These are phyloP conservation scores for Protonemura montana DNA, from an alignment of 2,888 invertebrate species.

Conservation along the genomic window DNA sequence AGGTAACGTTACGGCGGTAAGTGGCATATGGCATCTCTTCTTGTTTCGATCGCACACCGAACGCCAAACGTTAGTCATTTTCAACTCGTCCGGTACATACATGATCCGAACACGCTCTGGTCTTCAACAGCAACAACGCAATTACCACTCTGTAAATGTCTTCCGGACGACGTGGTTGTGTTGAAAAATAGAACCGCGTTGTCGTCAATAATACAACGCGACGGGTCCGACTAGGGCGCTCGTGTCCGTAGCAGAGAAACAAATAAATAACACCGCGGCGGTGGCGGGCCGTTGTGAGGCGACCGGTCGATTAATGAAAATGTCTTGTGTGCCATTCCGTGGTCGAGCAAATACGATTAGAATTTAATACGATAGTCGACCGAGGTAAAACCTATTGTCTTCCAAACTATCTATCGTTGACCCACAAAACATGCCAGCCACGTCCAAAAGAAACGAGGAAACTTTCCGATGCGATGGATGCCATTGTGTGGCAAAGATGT, in stretches of 20 bases:
- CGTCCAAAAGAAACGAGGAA: background rate
- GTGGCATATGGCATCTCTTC: too few relatives aligned
- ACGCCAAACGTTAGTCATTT: background rate
- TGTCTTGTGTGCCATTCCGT: background rate
- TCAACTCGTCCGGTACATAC: background rate
- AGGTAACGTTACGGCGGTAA: too few relatives aligned
- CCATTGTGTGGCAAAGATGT: background rate
- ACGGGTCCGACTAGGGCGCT: background rate
- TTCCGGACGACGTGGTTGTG: background rate
- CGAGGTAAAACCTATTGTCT: background rate
- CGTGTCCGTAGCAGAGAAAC: background rate
- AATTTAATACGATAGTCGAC: conserved; percentile 4
- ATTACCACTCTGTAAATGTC: background rate
- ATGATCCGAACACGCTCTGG: background rate
- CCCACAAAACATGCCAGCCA: background rate
- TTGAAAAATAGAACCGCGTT: background rate
- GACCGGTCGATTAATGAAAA: background rate
- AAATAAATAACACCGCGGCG: background rate
- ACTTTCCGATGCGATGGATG: background rate
- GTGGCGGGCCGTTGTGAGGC: background rate
- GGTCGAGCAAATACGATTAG: background rate
- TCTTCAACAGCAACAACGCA: background rate
- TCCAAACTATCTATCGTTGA: background rate
- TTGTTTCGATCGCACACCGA: too few relatives aligned
- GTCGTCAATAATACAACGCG: background rate